These are phyloP conservation scores for Limnothrissa miodon DNA, from an alignment of 2,113 vertebrate species.

Conservation along the genomic window DNA sequence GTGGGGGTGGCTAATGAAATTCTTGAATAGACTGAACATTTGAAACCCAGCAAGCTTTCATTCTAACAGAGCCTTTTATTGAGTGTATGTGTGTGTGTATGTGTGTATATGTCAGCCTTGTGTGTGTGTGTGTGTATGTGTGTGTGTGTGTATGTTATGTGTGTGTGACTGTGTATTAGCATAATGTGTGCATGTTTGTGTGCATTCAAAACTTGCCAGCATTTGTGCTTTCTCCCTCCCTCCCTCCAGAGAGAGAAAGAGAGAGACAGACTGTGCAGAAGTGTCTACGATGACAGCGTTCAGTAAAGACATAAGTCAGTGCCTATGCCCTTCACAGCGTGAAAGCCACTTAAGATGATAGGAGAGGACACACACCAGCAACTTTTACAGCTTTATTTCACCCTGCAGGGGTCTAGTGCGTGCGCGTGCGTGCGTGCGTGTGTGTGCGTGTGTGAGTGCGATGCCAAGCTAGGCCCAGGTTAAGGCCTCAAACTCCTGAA, in stretches of 20 bases:
- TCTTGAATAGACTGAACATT: not conserved
- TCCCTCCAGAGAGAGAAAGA: too few relatives aligned
- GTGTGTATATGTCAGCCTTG: not conserved
- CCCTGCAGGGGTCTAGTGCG: not conserved
- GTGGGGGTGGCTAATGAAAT: not conserved
- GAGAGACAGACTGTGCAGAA: not conserved
- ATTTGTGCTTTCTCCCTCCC: not conserved
- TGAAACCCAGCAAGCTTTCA: not conserved
- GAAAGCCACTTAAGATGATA: not conserved
- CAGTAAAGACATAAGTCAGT: not conserved
- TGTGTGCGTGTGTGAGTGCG: not conserved
- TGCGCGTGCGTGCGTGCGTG: not conserved
- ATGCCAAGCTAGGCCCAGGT: not conserved
- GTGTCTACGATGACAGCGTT: not conserved
- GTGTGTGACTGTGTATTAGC: not conserved
- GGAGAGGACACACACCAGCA: not conserved
- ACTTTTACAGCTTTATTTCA: not conserved
- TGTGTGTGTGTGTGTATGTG: slow-evolving; percentile 1
- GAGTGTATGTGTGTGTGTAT: slow-evolving; percentile 7
- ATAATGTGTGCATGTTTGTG: not conserved
- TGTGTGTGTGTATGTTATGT: not conserved
- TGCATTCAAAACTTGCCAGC: not conserved
- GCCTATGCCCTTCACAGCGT: not conserved
- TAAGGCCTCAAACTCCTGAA: not conserved
- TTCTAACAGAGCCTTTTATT: not conserved